Percentiles rank a stretch among this genome's conserved stretches.
These are phyloP conservation scores for Chrysolina americana DNA, from an alignment of 2,888 invertebrate species.

Conservation along the genomic window DNA sequence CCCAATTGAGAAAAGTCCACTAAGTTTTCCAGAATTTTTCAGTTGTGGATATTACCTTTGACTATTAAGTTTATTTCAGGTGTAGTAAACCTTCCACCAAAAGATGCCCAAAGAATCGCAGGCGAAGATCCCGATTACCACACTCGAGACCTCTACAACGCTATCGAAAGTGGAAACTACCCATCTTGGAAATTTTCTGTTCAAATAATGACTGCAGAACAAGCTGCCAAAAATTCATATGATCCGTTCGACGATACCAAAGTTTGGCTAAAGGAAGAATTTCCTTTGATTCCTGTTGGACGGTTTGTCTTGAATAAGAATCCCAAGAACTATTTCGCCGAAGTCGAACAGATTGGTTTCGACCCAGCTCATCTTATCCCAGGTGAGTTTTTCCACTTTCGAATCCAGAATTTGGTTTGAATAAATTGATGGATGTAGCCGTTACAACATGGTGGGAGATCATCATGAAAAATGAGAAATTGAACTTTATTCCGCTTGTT, in stretches of 20 bases:
- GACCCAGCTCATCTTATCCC: slow-evolving; percentile 91
- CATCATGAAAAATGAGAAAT: too few relatives aligned
- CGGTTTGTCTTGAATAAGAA: slow-evolving; percentile 89
- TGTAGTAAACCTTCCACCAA: slow-evolving; percentile 82
- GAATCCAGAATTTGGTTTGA: too few relatives aligned
- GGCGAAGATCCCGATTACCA: slow-evolving; percentile 90
- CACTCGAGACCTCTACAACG: slow-evolving; percentile 90
- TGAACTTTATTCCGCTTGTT: too few relatives aligned
- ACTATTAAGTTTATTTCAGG: slow-evolving; percentile 61
- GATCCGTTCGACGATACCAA: slow-evolving; percentile 97
- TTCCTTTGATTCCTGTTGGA: slow-evolving; percentile 90
- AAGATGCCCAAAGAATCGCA: slow-evolving; percentile 79
- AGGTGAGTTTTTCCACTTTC: slow-evolving; percentile 48
- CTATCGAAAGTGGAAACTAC: slow-evolving; percentile 81
- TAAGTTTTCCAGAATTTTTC: too few relatives aligned
- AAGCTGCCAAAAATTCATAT: slow-evolving; percentile 84
- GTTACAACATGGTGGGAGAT: too few relatives aligned
- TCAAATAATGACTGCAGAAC: slow-evolving; percentile 89
- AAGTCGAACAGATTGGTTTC: slow-evolving; percentile 94
- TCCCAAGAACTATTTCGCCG: slow-evolving; percentile 94
- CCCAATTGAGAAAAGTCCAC: too few relatives aligned
- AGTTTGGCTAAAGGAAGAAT: slow-evolving; percentile 91
- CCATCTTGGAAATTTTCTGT: slow-evolving; percentile 88
- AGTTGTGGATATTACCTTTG: too few relatives aligned
- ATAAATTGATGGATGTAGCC: too few relatives aligned